Base-by-base conservation (phyloP, 2,113 vertebrate genomes). In the Australoheros scitulus region DNA sequence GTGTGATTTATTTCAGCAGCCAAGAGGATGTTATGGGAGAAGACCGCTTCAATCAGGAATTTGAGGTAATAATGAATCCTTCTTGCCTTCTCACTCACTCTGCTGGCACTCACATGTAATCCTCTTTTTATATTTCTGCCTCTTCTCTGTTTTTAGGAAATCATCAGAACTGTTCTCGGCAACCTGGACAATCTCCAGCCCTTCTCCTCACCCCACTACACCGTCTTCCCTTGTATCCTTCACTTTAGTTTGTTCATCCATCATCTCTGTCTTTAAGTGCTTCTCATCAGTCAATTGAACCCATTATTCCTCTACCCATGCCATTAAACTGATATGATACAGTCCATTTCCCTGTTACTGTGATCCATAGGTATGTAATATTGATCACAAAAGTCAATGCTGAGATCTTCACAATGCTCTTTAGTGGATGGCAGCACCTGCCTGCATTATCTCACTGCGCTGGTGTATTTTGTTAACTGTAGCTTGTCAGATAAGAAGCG, bases 211-310 rank as follows among this genome's bases (percentile, higher is more conserved):
- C 7, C 79, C 11, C 90, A 95, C 88, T 95, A 95, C 74, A 93
- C 34, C 3, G 77, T 96, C 82, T 96, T 94, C 80, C 96, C 95
- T 7, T 94, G 96, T 96, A 96, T 94, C 94, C 86, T 90, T 84
- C 47, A 22, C 22, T 14, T 58, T 22, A 24, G 3, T 56, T 61
- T 70, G 11, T 64, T 81, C 17, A 2, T 32, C n/a, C 50, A 20
- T 64, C 32, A 55, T 64, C 52, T 8, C 24, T 36, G 15, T 6
- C 0, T 82, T 61, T 58, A 29, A 61, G 7, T 3, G 1, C 18
- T 41, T n/a, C 17, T 77, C 57, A 32, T 32, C 58, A 0, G 18
- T 52, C 11, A 47, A 11, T 60, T 15, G 50, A 14, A 68, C 5
- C 22, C n/a, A 34, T 20, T 56, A 34, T 55, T 34, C 22, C 43